Conservation (phyloP, 2,797 vertebrate species). For the Eurystomus glaucurus region DNA sequence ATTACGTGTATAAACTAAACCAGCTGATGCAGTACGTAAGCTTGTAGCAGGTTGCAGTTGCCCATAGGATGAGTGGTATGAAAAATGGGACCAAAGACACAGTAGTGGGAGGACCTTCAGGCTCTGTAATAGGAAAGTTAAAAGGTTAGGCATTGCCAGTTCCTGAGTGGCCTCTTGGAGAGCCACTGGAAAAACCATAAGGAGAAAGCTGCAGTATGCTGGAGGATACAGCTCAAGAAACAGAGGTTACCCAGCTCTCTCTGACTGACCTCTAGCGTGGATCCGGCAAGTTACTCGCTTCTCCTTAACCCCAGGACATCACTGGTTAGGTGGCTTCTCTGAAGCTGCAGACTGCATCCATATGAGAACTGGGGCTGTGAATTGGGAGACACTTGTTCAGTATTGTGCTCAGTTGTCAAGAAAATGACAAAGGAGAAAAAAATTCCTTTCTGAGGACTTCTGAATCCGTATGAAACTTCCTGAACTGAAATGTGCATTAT, state of each 20-base stretch:
- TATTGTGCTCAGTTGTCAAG: background rate
- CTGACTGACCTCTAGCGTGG: too few relatives aligned
- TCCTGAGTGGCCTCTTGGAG: background rate
- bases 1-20: background rate
- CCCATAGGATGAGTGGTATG: rapidly evolving
- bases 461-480: conserved; percentile 52
- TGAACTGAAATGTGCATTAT: conserved; percentile 78
- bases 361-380: background rate
- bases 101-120: background rate
- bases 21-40: background rate
- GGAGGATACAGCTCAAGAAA: background rate
- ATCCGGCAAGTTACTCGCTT: background rate
- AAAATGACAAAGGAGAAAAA: background rate
- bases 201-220: background rate
- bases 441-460: background rate
- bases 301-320: background rate
- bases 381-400: background rate
- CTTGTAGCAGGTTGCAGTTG: background rate
- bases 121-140: background rate
- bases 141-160: background rate
- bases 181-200: background rate
- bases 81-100: background rate
- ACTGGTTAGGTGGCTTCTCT: background rate
- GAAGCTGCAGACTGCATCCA: background rate
- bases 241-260: background rate